Percentiles rank a stretch among this genome's conserved stretches.
phyloP scores from a whole-genome alignment of 2,797 vertebrate genomes.

The Limosa lapponica region DNA sequence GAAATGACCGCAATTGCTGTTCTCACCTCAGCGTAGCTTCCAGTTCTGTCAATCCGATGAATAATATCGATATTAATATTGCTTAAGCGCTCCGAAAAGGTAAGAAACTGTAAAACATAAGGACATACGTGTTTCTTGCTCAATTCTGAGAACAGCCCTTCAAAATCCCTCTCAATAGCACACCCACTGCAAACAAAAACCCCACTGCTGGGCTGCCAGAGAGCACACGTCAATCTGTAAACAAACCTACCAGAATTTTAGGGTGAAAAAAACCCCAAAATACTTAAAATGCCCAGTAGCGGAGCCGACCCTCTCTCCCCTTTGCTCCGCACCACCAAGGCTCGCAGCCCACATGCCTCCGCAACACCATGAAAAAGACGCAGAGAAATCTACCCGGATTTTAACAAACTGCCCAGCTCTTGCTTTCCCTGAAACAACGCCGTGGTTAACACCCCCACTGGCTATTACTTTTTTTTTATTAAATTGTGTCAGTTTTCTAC shows the following conservation, averaged over 20 bases:
- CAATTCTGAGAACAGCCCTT: neutral
- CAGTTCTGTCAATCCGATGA: constrained; percentile 94
- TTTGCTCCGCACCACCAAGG: rapidly evolving
- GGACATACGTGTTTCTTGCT: neutral
- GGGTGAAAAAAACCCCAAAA: neutral
- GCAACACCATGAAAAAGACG: rapidly evolving
- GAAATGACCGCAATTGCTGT: neutral
- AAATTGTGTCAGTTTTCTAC: rapidly evolving
- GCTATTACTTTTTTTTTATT: rapidly evolving
- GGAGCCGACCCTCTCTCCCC: rapidly evolving
- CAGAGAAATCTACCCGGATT: neutral
- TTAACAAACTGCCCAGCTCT: neutral
- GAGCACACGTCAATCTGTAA: rapidly evolving
- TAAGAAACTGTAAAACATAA: constrained; percentile 87
- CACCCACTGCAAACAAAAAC: neutral
- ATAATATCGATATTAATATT: constrained; percentile 96
- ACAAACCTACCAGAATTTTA: neutral
- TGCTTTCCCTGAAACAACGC: neutral
- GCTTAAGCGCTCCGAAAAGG: constrained; percentile 94
- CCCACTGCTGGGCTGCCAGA: neutral
- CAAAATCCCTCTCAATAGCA: neutral
- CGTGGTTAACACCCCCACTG: rapidly evolving
- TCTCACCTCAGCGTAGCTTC: constrained; percentile 90
- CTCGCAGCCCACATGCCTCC: rapidly evolving
- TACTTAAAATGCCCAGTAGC: rapidly evolving